Conservation (phyloP, 2,888 invertebrate genomes). For the Habrosyne pyritoides region DNA sequence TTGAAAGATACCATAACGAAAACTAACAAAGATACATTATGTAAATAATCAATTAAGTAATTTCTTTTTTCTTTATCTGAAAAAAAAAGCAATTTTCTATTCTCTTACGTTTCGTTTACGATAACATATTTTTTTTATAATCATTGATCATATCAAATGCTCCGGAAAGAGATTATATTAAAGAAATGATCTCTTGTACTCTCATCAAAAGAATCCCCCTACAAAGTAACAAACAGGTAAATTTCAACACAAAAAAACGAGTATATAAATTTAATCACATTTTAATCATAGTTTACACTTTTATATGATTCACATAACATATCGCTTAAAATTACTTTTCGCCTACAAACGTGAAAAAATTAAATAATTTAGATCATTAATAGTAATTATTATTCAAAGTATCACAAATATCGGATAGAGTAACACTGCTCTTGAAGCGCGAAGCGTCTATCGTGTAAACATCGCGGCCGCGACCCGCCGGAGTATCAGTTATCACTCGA, state of each 20-base stretch:
- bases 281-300: slow-evolving; percentile 75
- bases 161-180: neutral
- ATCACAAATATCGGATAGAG: slow-evolving; percentile 81
- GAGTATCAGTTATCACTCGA: slow-evolving; percentile 15
- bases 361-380: slow-evolving; percentile 82
- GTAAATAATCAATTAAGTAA: too few species aligned
- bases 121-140: too few species aligned
- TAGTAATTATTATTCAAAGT: slow-evolving; percentile 81
- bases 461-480: slow-evolving; percentile 39
- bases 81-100: too few species aligned
- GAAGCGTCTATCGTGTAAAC: slow-evolving; percentile 69
- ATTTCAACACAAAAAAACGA: slow-evolving; percentile 29
- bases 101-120: too few species aligned
- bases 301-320: slow-evolving; percentile 71
- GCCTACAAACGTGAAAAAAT: slow-evolving; percentile 82
- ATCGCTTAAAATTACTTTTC: slow-evolving; percentile 69
- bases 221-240: slow-evolving; percentile 21
- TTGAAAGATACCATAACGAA: too few species aligned
- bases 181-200: too few species aligned
- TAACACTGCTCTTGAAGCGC: slow-evolving; percentile 75
- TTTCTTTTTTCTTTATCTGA: too few species aligned
- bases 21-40: too few species aligned
- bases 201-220: too few species aligned
- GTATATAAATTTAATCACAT: slow-evolving; percentile 66
- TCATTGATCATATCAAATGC: too few species aligned